phyloP scores from a whole-genome alignment of 2,888 invertebrate species.

The Polylopha cassiicola region DNA sequence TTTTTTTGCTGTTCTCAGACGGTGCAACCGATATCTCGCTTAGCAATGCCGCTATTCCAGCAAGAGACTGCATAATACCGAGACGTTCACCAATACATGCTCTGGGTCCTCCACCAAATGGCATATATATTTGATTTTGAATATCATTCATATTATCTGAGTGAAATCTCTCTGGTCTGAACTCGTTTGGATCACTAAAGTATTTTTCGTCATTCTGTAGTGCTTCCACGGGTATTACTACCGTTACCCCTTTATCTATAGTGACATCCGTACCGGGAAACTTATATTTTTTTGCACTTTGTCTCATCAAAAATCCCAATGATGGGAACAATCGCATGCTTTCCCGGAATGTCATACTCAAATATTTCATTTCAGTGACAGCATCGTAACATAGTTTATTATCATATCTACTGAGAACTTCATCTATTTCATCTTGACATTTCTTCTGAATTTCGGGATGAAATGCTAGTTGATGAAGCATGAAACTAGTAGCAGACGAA shows the following conservation, averaged over 20 bases:
- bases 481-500: constrained; percentile 33
- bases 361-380: constrained; percentile 38
- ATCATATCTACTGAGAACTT: constrained; percentile 31
- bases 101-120: constrained; percentile 21
- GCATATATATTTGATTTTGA: constrained; percentile 13
- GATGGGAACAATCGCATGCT: constrained; percentile 11
- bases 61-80: constrained; percentile 24
- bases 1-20: constrained; percentile 1
- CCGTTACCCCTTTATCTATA: constrained; percentile 10
- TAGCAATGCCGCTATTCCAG: constrained; percentile 12
- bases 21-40: constrained; percentile 13
- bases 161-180: constrained; percentile 30
- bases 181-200: constrained; percentile 28
- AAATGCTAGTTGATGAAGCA: constrained; percentile 41
- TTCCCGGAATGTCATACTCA: constrained; percentile 30
- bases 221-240: constrained; percentile 14
- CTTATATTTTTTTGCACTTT: constrained; percentile 12
- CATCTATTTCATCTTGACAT: constrained; percentile 42
- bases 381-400: constrained; percentile 37
- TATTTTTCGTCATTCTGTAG: constrained; percentile 26
- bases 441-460: constrained; percentile 43
- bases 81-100: constrained; percentile 17
- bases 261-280: constrained; percentile 15
- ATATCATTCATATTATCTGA: constrained; percentile 4
- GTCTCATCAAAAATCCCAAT: constrained; percentile 9